Percentiles rank a stretch among this genome's conserved stretches.
phyloP scores from a whole-genome alignment of 2,113 vertebrate species.

The Zingel zingel region DNA sequence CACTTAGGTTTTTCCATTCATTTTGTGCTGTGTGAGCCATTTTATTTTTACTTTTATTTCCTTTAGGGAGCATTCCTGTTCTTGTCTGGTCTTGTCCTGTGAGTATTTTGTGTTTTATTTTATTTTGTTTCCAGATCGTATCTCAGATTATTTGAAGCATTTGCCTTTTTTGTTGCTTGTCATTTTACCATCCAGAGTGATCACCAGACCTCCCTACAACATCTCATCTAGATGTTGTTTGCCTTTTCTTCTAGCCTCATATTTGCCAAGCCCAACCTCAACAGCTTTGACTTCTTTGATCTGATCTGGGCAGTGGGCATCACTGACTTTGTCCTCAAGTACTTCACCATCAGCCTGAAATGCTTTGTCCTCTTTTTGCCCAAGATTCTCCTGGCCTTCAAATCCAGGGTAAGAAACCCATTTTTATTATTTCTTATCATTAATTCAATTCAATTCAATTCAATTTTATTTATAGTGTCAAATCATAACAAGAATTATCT shows the following conservation, averaged over 20 bases:
- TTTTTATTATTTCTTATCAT: too few relatives aligned
- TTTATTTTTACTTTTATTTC: constrained; percentile 65
- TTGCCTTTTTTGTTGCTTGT: neutral
- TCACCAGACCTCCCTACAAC: too few relatives aligned
- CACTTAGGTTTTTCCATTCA: constrained; percentile 29
- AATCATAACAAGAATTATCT: too few relatives aligned
- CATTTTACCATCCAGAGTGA: neutral
- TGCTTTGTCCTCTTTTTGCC: constrained; percentile 94
- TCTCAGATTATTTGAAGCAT: constrained; percentile 13
- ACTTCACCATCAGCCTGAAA: constrained; percentile 93
- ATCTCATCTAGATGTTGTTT: neutral
- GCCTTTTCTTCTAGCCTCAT: constrained; percentile 86
- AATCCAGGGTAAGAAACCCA: constrained; percentile 90
- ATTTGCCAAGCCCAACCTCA: constrained; percentile 94
- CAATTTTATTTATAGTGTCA: too few relatives aligned
- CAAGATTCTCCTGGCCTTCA: constrained; percentile 94
- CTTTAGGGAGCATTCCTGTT: constrained; percentile 83
- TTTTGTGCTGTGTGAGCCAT: constrained; percentile 51
- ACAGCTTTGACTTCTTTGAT: constrained; percentile 94
- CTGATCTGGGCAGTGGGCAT: constrained; percentile 97
- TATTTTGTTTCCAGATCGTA: constrained; percentile 19
- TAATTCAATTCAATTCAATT: too few relatives aligned
- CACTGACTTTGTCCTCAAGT: constrained; percentile 96
- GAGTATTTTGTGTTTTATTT: constrained; percentile 85
- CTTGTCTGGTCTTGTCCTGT: constrained; percentile 83